Base-by-base conservation (phyloP, 2,113 vertebrate species). In the Neodon shergylaensis region DNA sequence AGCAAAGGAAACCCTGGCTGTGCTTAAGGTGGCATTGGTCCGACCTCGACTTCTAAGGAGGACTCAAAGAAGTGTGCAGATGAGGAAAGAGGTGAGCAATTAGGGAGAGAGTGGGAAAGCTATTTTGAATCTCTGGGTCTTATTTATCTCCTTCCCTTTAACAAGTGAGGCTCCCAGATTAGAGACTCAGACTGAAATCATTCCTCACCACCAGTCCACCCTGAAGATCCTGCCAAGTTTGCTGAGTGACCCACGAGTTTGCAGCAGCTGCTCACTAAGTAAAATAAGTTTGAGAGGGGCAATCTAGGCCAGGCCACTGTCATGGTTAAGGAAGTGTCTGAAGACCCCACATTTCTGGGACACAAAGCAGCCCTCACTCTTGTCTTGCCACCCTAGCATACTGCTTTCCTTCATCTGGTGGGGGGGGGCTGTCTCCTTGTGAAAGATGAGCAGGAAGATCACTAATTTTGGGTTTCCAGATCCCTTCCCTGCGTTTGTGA, bases 401-500 rank as follows among this genome's bases (percentile, higher is more conserved):
- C 33, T 44, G 16, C 44, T 58, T 86, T 91, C 52, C 72, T 90
- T 78, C 33, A 26, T n/a, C 70, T 42, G 81, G 33, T 47, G 47
- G 47, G 88, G 44, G n/a, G 6, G 13, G 4, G 17, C 11, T 39
- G 4, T 47, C 49, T 65, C 49, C 70, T 82, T 17, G 17, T 31
- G 0, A n/a, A 16, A 33, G 14, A 16, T 11, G 26, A 44, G 21
- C 16, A 3, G 42, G 22, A 31, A 78, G 9, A 26, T 90, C n/a
- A 5, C 44, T 39, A 21, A 3, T 17, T 47, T 78, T 11, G 24
- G 19, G 28, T 47, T 31, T 33, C 47, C 6, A 42, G 21, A 44
- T 12, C 4, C 22, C 83, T 4, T 5, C 11, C 5, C 52, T 61
- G 26, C 6, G 31, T 16, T 22, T 3, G 1, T 4, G 22, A n/a